A percentile compares a stretch with the other conserved stretches of the same genome.
These are phyloP conservation scores for Phthorimaea operculella DNA, from an alignment of 1,140 invertebrate genomes.

Conservation along the genomic window DNA sequence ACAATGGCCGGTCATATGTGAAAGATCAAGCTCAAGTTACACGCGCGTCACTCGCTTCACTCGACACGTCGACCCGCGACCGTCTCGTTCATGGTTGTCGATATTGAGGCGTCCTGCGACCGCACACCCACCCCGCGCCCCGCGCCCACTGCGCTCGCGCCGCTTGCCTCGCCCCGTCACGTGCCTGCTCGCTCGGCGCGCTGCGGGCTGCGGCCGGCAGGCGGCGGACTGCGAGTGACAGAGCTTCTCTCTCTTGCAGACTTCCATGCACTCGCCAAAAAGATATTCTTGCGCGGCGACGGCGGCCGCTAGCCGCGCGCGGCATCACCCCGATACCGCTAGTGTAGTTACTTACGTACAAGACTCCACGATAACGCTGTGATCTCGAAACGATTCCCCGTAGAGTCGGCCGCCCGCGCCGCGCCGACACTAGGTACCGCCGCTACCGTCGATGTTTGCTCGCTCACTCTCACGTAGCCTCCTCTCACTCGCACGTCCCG, in stretches of 20 bases:
- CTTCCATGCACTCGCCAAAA: conserved; percentile 78
- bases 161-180: neutral
- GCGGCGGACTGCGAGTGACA: conserved; percentile 17
- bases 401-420: conserved; percentile 22
- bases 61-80: too few relatives aligned
- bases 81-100: too few relatives aligned
- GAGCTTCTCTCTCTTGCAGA: conserved; percentile 73
- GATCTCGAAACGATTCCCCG: conserved; percentile 50
- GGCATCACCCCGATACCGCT: conserved; percentile 32
- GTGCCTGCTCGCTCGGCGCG: neutral
- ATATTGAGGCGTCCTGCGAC: too few relatives aligned
- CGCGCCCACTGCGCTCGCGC: neutral
- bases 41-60: too few relatives aligned
- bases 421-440: conserved; percentile 43
- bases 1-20: too few relatives aligned
- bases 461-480: conserved; percentile 25
- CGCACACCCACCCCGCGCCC: too few relatives aligned
- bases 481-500: conserved; percentile 24
- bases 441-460: conserved; percentile 62
- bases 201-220: neutral
- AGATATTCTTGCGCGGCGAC: conserved; percentile 74
- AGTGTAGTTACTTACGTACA: conserved; percentile 47
- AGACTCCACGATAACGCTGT: conserved; percentile 52
- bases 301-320: conserved; percentile 62
- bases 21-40: too few relatives aligned